Conservation (phyloP, 2,888 invertebrate species). For the Heteromyza rotundicornis region DNA sequence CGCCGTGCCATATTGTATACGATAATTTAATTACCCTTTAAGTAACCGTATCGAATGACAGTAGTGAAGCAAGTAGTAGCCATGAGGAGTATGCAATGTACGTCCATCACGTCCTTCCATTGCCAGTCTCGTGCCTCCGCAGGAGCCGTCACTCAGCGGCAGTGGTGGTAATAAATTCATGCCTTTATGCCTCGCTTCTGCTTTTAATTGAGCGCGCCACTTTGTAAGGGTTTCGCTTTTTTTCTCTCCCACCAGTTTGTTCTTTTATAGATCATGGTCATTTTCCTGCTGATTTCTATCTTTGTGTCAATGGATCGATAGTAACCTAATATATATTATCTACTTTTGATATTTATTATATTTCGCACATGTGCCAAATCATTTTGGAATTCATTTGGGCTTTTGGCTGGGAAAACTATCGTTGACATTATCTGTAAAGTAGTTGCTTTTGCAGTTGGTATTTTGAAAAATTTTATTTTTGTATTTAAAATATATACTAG, state of each 20-base stretch:
- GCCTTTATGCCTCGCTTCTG: background rate
- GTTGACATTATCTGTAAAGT: too few relatives aligned
- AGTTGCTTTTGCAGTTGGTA: too few relatives aligned
- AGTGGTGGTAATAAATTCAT: conserved; percentile 4
- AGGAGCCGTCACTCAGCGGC: background rate
- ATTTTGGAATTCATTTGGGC: background rate
- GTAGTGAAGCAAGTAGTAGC: background rate
- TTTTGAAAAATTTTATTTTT: too few relatives aligned
- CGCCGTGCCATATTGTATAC: conserved; percentile 7
- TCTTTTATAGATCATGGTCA: too few relatives aligned
- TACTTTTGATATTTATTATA: background rate
- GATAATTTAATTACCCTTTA: conserved; percentile 60
- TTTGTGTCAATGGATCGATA: background rate
- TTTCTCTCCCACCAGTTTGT: too few relatives aligned
- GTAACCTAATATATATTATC: conserved; percentile 1
- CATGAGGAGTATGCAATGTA: too few relatives aligned
- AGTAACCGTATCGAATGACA: conserved; percentile 49
- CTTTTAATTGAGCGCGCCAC: too few relatives aligned
- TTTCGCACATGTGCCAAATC: background rate
- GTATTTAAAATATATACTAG: too few relatives aligned
- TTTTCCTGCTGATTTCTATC: background rate
- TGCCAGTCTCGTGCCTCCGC: too few relatives aligned
- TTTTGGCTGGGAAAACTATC: too few relatives aligned
- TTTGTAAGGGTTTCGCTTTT: too few relatives aligned
- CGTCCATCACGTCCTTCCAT: too few relatives aligned